Evolutionary conservation across 2,888 invertebrate genomes (phyloP), one percentile per base, ranked within the genome.

Genomic region (Sinotaia quadrata): DNA sequence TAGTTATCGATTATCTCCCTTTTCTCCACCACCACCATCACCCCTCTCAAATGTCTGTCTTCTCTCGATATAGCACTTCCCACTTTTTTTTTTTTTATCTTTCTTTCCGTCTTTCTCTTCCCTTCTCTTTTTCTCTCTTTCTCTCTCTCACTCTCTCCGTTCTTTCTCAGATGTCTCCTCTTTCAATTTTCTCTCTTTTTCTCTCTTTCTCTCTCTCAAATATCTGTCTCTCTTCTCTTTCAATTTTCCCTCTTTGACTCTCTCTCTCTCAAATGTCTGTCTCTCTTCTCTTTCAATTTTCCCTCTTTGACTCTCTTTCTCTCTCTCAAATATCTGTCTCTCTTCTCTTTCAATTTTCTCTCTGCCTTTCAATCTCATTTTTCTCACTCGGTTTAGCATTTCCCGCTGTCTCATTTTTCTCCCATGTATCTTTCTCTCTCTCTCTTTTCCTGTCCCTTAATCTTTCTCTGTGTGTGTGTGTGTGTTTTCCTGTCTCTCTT

Each of bases 201-300:
- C n/a, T 41, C 41, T 41, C n/a, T n/a, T 1, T n/a, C 41, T 41
- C 41, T 1, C 41, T 41, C 41, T 2, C 41, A 1, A 12, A 2
- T n/a, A 41, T n/a, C 34, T 29, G 12, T 56, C 4, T 18, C 34
- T 33, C 34, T 5, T 56, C n/a, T 54, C 1, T 56, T 31, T 56
- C n/a, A 33, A 7, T 0, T 56, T 33, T 31, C 21, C 3, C 31
- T 31, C 34, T 1, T 56, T 51, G 27, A 29, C 51, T 10, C 24
- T 21, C 24, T 51, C 51, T 21, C 5, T 29, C 24, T 3, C 24
- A 12, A n/a, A n/a, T n/a, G 10, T 21, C 52, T 52, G 29, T 27
- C 52, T 52, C 44, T 44, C 44, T 44, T n/a, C n/a, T n/a, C n/a
- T n/a, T n/a, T n/a, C n/a, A n/a, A n/a, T 41, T 41, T 15, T 41